Conservation (phyloP, 2,888 invertebrate genomes). For the Parapristionchus giblindavisi region DNA sequence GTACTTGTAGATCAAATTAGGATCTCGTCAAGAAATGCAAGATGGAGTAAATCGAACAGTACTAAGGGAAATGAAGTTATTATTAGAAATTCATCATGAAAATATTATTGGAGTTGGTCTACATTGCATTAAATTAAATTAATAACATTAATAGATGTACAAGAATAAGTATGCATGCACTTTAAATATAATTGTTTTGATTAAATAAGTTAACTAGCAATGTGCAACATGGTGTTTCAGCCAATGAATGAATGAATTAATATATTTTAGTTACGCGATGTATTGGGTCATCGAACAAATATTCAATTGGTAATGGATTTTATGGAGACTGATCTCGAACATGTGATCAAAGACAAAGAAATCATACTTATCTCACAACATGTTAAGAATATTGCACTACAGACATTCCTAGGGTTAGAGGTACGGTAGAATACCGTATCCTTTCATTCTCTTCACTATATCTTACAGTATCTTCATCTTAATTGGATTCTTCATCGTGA, state of each 20-base stretch:
- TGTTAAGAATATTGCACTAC: slow-evolving; percentile 93
- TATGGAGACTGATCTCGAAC: slow-evolving; percentile 97
- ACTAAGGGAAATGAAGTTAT: slow-evolving; percentile 92
- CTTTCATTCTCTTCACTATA: no score
- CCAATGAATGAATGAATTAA: no score
- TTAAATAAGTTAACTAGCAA: no score
- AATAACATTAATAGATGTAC: no score
- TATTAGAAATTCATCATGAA: slow-evolving; percentile 79
- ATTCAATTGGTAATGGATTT: slow-evolving; percentile 98
- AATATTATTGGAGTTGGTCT: slow-evolving; percentile 90
- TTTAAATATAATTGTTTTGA: no score
- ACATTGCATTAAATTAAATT: no score
- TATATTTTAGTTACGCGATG: slow-evolving; percentile 80
- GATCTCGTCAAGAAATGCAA: slow-evolving; percentile 85
- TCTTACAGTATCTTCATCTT: slow-evolving; percentile 18
- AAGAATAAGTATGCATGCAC: no score
- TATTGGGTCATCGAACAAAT: slow-evolving; percentile 97
- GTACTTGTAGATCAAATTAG: slow-evolving; percentile 85
- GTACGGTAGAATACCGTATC: neutral
- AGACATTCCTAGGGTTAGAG: slow-evolving; percentile 92
- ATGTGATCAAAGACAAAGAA: slow-evolving; percentile 77
- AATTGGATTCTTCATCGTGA: slow-evolving; percentile 74
- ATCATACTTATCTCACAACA: slow-evolving; percentile 89
- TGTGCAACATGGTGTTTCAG: no score
- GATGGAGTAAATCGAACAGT: slow-evolving; percentile 99